Evolutionary conservation across 2,113 vertebrate genomes (phyloP).

Genomic region (Hemiprocne comata): DNA sequence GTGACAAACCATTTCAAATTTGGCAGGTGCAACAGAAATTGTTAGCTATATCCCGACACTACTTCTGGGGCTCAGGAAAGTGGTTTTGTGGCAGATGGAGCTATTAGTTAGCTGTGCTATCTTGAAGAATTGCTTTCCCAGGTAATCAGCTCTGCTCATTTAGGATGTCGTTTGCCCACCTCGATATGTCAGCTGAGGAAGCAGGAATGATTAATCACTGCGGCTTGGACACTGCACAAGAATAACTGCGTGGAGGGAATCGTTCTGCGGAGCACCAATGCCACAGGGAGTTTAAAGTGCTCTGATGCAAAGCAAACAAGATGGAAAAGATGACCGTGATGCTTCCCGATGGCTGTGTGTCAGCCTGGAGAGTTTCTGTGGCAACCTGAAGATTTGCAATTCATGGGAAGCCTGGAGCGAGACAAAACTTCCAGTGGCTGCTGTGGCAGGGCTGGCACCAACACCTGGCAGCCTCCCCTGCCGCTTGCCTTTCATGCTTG

Average conservation of each 20-base stretch:
- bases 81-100: conserved; percentile 82
- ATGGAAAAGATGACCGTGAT: conserved; percentile 61
- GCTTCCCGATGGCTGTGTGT: conserved; percentile 52
- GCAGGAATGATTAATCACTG: conserved; percentile 79
- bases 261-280: conserved; percentile 31
- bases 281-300: conserved; percentile 52
- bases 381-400: conserved; percentile 69
- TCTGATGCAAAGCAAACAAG: conserved; percentile 63
- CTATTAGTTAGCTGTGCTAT: conserved; percentile 79
- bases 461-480: conserved; percentile 24
- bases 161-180: conserved; percentile 80
- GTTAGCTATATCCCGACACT: conserved; percentile 53
- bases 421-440: conserved; percentile 40
- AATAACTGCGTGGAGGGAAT: conserved; percentile 54
- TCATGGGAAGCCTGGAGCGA: conserved; percentile 55
- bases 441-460: conserved; percentile 17
- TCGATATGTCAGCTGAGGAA: conserved; percentile 75
- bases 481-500: conserved; percentile 33
- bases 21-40: conserved; percentile 25
- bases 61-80: conserved; percentile 70
- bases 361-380: conserved; percentile 69
- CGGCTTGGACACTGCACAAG: conserved; percentile 68
- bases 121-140: conserved; percentile 87
- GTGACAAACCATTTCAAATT: conserved; percentile 42
- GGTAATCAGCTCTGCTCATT: conserved; percentile 87